These are phyloP conservation scores for Pseudomyrmex pallidus DNA, from an alignment of 1,140 invertebrate species.

Conservation along the genomic window DNA sequence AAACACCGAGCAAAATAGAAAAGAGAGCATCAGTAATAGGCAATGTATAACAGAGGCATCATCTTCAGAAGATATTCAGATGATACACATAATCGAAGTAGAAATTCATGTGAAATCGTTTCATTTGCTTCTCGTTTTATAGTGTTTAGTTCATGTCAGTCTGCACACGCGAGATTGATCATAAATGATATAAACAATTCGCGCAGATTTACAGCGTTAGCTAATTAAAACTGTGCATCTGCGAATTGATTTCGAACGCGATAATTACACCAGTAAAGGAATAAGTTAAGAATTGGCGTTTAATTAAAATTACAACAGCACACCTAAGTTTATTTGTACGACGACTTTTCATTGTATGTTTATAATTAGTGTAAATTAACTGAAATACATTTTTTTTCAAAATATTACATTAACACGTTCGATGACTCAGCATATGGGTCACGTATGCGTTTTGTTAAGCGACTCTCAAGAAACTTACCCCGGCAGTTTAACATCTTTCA, in stretches of 20 bases:
- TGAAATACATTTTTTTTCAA: not conserved
- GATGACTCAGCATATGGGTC: too few relatives aligned
- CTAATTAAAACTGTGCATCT: conserved; percentile 35
- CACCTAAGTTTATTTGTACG: not conserved
- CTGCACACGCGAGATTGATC: conserved; percentile 9
- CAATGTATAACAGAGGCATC: not conserved
- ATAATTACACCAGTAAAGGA: conserved; percentile 27
- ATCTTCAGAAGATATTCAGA: too few relatives aligned
- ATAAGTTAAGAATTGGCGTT: conserved; percentile 32
- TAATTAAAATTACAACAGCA: conserved; percentile 14
- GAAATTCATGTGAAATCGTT: not conserved
- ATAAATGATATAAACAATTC: conserved; percentile 46
- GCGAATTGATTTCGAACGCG: conserved; percentile 22
- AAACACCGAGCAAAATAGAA: not conserved
- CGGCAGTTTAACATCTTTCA: not conserved
- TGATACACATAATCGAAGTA: not conserved
- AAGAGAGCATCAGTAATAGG: not conserved
- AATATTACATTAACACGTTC: too few relatives aligned
- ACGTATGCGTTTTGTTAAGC: too few relatives aligned
- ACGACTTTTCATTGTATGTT: not conserved
- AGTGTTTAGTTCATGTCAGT: not conserved
- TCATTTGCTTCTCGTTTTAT: not conserved
- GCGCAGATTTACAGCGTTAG: conserved; percentile 1
- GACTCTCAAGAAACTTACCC: not conserved
- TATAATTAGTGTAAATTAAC: not conserved